Conservation (phyloP, 2,888 invertebrate species). For the Tetragnatha montana region DNA sequence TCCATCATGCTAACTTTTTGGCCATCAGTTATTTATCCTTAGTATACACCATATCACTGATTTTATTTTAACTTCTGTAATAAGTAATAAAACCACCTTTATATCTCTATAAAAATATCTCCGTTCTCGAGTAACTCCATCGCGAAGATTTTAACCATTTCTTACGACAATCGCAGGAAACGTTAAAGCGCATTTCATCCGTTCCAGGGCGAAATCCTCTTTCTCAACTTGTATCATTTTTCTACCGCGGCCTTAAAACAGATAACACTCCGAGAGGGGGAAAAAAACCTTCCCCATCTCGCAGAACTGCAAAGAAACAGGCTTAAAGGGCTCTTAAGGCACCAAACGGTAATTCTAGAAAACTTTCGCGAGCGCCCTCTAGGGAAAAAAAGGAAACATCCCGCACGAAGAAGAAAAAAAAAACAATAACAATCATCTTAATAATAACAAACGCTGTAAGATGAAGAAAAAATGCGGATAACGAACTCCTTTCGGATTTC, state of each 20-base stretch:
- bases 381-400: conserved; percentile 27
- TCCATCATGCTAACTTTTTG: no score
- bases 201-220: not conserved
- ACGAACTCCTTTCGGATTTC: conserved; percentile 45
- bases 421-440: conserved; percentile 54
- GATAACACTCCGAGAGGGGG: not conserved
- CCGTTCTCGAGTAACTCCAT: no score
- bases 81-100: no score
- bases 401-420: conserved; percentile 8
- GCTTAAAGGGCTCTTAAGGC: conserved; percentile 53
- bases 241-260: not conserved
- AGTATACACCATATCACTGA: no score
- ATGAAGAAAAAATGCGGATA: conserved; percentile 2
- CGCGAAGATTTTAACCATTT: not conserved
- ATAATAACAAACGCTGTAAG: conserved; percentile 35
- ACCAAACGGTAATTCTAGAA: conserved; percentile 51
- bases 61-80: no score
- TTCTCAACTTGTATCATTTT: not conserved
- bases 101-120: no score
- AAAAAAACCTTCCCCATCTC: conserved; percentile 26
- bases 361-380: conserved; percentile 42
- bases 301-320: conserved; percentile 19
- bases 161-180: not conserved
- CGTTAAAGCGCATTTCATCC: not conserved
- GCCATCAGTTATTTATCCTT: no score